Evolutionary conservation across 2,113 vertebrate species (phyloP).

Genomic region (Phocoena sinus): DNA sequence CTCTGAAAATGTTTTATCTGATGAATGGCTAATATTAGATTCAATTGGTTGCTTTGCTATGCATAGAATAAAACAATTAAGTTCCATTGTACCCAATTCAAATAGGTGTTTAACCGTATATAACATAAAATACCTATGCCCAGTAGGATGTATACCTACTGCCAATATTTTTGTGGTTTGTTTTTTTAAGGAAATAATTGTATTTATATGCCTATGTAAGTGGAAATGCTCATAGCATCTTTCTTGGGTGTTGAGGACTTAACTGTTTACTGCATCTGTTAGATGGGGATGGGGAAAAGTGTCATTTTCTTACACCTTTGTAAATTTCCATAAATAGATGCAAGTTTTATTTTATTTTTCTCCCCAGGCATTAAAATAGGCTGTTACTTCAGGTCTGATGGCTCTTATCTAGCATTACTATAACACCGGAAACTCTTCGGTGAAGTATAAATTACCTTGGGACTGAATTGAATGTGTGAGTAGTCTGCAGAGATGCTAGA

Average conservation of each 20-base stretch:
- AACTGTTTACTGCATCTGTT: not conserved
- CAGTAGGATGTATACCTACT: not conserved
- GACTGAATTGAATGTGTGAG: not conserved
- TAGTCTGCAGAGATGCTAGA: not conserved
- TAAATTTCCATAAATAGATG: not conserved
- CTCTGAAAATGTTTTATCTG: conserved; percentile 52
- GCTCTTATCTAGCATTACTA: not conserved
- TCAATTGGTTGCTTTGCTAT: conserved; percentile 51
- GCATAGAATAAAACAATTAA: conserved; percentile 38
- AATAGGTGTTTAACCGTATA: not conserved
- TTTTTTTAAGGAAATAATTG: not conserved
- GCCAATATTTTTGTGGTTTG: not conserved
- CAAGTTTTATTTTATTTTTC: not conserved
- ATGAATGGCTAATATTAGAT: conserved; percentile 61
- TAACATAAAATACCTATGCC: not conserved
- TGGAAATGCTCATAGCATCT: not conserved
- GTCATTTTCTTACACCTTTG: not conserved
- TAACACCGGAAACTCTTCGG: not conserved
- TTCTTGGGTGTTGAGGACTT: not conserved
- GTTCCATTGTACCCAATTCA: not conserved
- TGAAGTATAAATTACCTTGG: conserved; percentile 22
- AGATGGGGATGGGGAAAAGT: not conserved
- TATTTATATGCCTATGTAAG: fast-evolving
- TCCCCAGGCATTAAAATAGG: not conserved
- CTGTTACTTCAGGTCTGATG: not conserved